These are phyloP conservation scores for Podarcis siculus DNA, from an alignment of 2,797 vertebrate species.

Conservation along the genomic window DNA sequence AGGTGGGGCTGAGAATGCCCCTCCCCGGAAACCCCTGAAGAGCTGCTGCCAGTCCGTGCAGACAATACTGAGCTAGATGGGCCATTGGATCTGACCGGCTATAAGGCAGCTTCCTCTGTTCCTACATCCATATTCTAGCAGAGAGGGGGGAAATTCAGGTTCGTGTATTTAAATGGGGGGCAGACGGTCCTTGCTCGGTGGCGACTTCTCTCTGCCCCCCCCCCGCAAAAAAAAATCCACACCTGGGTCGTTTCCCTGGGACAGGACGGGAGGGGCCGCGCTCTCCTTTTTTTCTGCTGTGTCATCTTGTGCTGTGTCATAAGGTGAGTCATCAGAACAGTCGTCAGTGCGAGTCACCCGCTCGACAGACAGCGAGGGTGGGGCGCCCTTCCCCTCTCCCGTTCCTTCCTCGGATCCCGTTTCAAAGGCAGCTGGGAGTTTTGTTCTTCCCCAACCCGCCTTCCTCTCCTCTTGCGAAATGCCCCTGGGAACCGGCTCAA, in stretches of 20 bases:
- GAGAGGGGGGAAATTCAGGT: not conserved
- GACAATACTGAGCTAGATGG: no score
- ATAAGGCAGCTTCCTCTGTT: no score
- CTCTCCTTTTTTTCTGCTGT: not conserved
- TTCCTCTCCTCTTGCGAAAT: not conserved
- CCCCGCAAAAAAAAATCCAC: no score
- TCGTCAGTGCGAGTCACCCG: not conserved
- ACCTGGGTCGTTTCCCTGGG: not conserved
- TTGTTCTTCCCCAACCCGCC: not conserved
- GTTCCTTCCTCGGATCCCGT: not conserved
- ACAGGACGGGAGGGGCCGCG: not conserved
- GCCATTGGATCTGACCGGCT: no score
- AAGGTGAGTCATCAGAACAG: slow-evolving; percentile 11
- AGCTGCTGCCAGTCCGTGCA: no score
- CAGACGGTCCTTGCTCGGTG: not conserved
- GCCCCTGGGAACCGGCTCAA: not conserved
- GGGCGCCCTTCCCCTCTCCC: not conserved
- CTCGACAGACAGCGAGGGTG: not conserved
- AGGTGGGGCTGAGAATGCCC: no score
- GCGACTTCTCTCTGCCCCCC: no score
- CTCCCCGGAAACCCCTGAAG: no score
- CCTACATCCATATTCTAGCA: not conserved
- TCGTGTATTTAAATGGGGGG: not conserved
- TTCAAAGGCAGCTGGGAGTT: not conserved
- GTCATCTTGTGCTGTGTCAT: slow-evolving; percentile 27